Base-by-base conservation (phyloP, 2,113 vertebrate genomes). In the Ictidomys tridecemlineatus region DNA sequence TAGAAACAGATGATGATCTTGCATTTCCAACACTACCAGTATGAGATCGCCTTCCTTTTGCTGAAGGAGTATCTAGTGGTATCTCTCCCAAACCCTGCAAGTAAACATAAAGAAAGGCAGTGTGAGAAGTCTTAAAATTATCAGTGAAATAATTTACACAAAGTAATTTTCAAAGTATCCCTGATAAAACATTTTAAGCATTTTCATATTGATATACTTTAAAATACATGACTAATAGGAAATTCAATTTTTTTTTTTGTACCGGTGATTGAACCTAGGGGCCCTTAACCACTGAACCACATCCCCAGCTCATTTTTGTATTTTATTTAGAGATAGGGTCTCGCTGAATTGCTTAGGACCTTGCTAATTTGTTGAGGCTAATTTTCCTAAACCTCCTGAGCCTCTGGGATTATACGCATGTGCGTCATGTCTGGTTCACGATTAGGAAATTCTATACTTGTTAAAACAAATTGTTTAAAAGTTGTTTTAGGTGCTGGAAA, bases 31-130 rank as follows among this genome's bases (percentile, higher is more conserved):
- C 94, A 14, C 97, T 99, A 70, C 99, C 97, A 2, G 98, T 98
- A 58, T 99, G 98, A 34, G 99, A 99, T 67, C 99, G 99, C 80
- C 99, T 98, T 78, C 99, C 99, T 96, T 99, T 99, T 58, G 99
- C 99, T 48, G 99, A 99, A 45, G 99, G 99, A 11, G 98, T 98
- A 28, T 99, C 99, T 79, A 99, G 96, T 0, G 99, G 99, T 97
- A 99, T 99, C 91, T 99, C 99, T 85, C 99, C 99, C 86, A 99
- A 97, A 18, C 99, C 99, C 99, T 99, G 5, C 34, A 74, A 65
- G n/a, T 70, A 69, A 93, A 86, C 53, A 91, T 32, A 91, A 86
- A 90, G 7, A 95, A 94, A 92, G 22, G 4, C 26, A 80, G 11
- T 45, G 5, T 51, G 65, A 91, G 53, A 70, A 93, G 12, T 70